Evolutionary conservation across 2,888 invertebrate genomes (phyloP), one percentile per base, ranked within the genome.

Genomic region (Pristionchus mayeri): DNA sequence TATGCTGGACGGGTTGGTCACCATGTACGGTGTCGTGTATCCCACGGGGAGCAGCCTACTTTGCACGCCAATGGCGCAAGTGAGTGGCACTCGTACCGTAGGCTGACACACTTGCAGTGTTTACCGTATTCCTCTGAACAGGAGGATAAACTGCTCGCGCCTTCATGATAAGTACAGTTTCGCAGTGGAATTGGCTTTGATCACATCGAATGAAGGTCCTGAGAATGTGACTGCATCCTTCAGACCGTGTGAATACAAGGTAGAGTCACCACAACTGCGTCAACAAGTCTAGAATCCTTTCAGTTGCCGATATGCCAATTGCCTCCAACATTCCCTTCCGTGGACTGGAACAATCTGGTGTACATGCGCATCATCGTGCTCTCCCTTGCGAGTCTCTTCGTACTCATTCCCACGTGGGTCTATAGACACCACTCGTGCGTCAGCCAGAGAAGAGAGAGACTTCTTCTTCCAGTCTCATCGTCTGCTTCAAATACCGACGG

Each of bases 1-100:
- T 34, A 21, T 67, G 71, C 48, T 82, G 82, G 82, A 60, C 82
- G 27, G 82, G 13, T 48, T 82, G 82, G 82, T 63, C 63, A 67
- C 82, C 82, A 27, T 82, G 82, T 24, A 27, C 82, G 48, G 67
- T 67, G 9, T 67, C 63, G 30, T 82, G 82, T 37, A n/a, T 82
- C 21, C 82, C 34, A 13, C 63, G 40, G 44, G 18, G 16, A 7
- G 18, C n/a, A 7, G 57, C 82, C 67, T 82, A 44, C 44, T 78
- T 78, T 50, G 76, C 76, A 50, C 76, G 76, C 30, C 48, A 78
- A n/a, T 78, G 27, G 27, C 21, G 76, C 21, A 71, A 40, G 71
- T 71, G 13, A 34, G 63, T 24, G 63, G 18, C 27, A 24, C 24
- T 13, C 9, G 13, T 3, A 24, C 63, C 63, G 44, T 44, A 37